These are phyloP conservation scores for Crotalus helleri DNA, from an alignment of 2,113 vertebrate genomes.

Conservation along the genomic window DNA sequence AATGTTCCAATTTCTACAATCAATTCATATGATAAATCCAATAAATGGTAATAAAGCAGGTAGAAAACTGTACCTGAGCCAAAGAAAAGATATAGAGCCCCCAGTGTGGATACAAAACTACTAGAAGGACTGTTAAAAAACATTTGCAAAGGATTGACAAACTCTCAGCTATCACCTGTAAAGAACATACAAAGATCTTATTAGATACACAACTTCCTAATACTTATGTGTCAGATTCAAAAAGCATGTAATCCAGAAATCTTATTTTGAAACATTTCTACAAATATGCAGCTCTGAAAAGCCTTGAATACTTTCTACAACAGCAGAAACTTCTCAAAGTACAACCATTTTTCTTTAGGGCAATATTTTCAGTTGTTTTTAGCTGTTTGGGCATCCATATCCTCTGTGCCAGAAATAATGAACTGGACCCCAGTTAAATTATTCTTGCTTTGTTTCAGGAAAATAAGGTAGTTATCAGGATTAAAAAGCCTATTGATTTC, in stretches of 20 bases:
- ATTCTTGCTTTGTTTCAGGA: neutral
- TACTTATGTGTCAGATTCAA: neutral
- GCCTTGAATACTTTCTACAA: neutral
- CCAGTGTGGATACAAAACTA: slow-evolving; percentile 81
- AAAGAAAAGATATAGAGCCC: slow-evolving; percentile 84
- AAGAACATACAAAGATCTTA: slow-evolving; percentile 25
- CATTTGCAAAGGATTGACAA: slow-evolving; percentile 86
- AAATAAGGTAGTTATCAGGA: neutral
- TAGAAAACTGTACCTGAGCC: slow-evolving; percentile 79
- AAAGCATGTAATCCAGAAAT: neutral
- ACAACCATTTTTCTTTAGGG: neutral
- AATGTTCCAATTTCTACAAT: neutral
- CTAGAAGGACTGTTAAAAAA: slow-evolving; percentile 78
- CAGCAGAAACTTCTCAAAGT: neutral
- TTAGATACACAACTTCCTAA: neutral
- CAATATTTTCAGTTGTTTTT: neutral
- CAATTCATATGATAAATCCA: neutral
- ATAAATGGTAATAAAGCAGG: neutral
- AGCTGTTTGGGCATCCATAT: neutral
- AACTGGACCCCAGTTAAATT: neutral
- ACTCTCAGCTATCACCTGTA: slow-evolving; percentile 87
- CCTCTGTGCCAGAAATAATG: neutral
- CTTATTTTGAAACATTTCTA: neutral
- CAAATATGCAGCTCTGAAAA: neutral
- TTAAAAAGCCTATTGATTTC: neutral